phyloP scores from a whole-genome alignment of 2,797 vertebrate genomes.

The Periparus ater region DNA sequence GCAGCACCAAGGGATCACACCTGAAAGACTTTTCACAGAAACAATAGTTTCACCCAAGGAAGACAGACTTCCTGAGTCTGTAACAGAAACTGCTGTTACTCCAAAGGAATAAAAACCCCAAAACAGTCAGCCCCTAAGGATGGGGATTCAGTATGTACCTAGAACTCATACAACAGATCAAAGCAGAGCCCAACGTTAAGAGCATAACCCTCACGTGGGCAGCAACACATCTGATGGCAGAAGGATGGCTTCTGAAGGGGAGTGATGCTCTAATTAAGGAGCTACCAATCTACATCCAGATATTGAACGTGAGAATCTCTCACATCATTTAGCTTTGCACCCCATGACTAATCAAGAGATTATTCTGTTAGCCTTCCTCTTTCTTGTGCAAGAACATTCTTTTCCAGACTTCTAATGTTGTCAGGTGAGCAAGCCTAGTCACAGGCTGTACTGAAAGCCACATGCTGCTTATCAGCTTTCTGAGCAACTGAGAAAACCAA shows the following conservation, averaged over 20 bases:
- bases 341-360: neutral
- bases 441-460: neutral
- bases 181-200: neutral
- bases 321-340: rapidly evolving
- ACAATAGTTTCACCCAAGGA: neutral
- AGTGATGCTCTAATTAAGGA: neutral
- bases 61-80: neutral
- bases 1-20: neutral
- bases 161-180: rapidly evolving
- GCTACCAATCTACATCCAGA: neutral
- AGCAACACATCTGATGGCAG: rapidly evolving
- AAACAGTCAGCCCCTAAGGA: neutral
- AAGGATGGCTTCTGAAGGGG: neutral
- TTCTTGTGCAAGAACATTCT: neutral
- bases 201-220: rapidly evolving
- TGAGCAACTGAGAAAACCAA: neutral
- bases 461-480: neutral
- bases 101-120: neutral
- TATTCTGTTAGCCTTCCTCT: neutral
- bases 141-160: neutral
- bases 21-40: neutral
- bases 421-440: neutral
- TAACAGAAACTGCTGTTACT: neutral
- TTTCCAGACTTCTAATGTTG: neutral
- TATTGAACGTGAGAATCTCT: neutral